These are phyloP conservation scores for Flabesymbios commensalis DNA, from an alignment of 2,888 invertebrate genomes.

Conservation along the genomic window DNA sequence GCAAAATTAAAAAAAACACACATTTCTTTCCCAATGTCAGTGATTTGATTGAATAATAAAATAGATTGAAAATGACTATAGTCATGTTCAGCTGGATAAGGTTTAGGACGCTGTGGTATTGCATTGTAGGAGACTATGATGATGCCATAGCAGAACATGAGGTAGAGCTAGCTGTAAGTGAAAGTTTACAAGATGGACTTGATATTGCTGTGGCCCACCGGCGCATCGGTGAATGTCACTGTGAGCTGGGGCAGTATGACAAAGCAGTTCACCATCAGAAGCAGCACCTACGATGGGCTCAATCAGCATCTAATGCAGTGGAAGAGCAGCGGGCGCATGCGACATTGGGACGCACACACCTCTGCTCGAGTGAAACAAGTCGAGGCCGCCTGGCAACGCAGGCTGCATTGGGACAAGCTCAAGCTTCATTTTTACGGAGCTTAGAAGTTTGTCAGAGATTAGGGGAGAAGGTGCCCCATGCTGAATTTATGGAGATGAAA, in stretches of 20 bases:
- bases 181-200: constrained; percentile 71
- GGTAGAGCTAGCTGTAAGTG: constrained; percentile 71
- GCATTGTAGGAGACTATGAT: constrained; percentile 30
- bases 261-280: constrained; percentile 79
- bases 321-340: constrained; percentile 90
- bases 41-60: no score
- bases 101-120: no score
- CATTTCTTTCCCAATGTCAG: no score
- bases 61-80: no score
- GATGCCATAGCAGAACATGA: constrained; percentile 80
- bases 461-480: constrained; percentile 67
- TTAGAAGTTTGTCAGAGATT: constrained; percentile 76
- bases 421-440: constrained; percentile 78
- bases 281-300: constrained; percentile 72
- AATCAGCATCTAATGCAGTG: constrained; percentile 67
- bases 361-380: constrained; percentile 39
- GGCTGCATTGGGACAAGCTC: constrained; percentile 71
- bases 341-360: constrained; percentile 75
- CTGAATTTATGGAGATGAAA: constrained; percentile 83
- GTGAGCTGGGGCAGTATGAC: constrained; percentile 74
- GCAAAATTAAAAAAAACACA: no score
- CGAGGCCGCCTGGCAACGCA: constrained; percentile 2
- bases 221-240: constrained; percentile 85
- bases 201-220: constrained; percentile 80
- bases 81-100: no score